Conservation (phyloP, 1,140 invertebrate species). For the Lepidurus apus region DNA sequence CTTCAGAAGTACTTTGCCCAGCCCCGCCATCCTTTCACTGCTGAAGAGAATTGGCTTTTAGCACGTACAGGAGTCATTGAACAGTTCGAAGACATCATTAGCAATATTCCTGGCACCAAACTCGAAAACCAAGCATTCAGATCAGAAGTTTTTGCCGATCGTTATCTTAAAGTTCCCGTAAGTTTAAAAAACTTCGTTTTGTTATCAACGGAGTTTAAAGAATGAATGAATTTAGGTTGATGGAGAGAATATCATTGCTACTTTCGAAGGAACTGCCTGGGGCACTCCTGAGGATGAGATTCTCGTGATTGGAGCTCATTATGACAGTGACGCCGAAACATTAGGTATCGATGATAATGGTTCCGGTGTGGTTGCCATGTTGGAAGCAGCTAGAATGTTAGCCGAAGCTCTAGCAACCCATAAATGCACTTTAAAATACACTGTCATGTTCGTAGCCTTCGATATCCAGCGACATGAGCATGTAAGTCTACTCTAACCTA, state of each 20-base stretch:
- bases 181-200: not conserved
- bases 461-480: conserved; percentile 33
- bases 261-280: conserved; percentile 44
- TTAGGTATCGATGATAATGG: conserved; percentile 48
- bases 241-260: conserved; percentile 45
- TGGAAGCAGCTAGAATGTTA: conserved; percentile 45
- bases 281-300: conserved; percentile 44
- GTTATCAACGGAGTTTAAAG: not conserved
- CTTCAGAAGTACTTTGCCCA: conserved; percentile 23
- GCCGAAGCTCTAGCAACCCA: conserved; percentile 34
- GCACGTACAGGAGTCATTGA: conserved; percentile 23
- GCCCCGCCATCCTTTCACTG: conserved; percentile 26
- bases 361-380: conserved; percentile 45
- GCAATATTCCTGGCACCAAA: not conserved
- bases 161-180: not conserved
- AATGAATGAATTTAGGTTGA: conserved; percentile 18
- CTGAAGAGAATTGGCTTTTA: conserved; percentile 27
- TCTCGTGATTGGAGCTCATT: conserved; percentile 47
- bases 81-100: conserved; percentile 26
- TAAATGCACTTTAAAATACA: conserved; percentile 9
- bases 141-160: conserved; percentile 12
- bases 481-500: conserved; percentile 27
- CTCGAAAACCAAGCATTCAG: conserved; percentile 28
- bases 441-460: conserved; percentile 35
- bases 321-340: conserved; percentile 44